A percentile compares a stretch with the other conserved stretches of the same genome.
Conservation (phyloP, 2,113 vertebrate genomes). For the Mormyrus lacerda region DNA sequence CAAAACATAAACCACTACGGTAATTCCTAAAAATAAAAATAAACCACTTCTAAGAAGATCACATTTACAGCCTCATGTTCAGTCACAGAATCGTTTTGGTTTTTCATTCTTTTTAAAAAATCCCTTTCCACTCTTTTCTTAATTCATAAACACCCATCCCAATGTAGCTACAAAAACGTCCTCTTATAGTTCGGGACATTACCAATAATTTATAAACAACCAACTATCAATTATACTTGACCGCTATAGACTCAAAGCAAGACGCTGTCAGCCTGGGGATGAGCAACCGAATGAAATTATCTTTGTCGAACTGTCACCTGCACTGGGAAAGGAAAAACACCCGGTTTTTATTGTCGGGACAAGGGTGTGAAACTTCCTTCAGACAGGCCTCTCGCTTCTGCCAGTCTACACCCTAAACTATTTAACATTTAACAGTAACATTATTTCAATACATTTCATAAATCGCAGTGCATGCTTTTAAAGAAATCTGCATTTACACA, state of each 20-base stretch:
- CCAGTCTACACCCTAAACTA: background rate
- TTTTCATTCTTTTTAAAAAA: background rate
- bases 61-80: background rate
- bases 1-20: background rate
- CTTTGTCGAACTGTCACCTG: background rate
- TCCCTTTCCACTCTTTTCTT: background rate
- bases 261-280: background rate
- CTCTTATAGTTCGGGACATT: background rate
- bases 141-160: background rate
- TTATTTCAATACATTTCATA: background rate
- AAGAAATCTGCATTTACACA: background rate
- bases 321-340: background rate
- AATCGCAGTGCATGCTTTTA: background rate
- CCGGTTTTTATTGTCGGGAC: background rate
- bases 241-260: background rate
- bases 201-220: background rate
- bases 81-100: background rate
- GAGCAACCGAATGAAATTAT: background rate
- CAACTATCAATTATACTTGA: background rate
- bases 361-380: background rate
- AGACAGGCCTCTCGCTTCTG: background rate
- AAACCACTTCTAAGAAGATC: background rate
- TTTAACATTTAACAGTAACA: background rate
- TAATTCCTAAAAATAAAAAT: background rate
- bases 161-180: background rate